Evolutionary conservation across 2,113 vertebrate genomes (phyloP).

Genomic region (Hyla sarda): DNA sequence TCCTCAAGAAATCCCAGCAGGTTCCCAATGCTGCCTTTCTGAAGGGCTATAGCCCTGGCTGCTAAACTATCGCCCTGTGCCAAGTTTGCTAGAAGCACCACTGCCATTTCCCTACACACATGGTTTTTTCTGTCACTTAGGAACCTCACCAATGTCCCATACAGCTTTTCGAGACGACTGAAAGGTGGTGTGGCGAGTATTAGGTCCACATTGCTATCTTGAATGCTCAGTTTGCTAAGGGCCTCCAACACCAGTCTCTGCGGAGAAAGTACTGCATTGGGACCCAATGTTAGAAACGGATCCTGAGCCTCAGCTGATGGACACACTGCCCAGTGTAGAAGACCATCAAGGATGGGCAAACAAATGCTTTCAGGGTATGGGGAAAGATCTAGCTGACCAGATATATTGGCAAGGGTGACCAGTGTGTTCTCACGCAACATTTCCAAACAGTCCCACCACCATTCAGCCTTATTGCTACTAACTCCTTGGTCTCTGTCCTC

Average conservation of each 20-base stretch:
- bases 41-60: slow-evolving; percentile 94
- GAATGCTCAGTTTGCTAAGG: slow-evolving; percentile 98
- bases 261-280: slow-evolving; percentile 92
- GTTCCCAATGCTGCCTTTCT: slow-evolving; percentile 97
- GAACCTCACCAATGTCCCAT: slow-evolving; percentile 93
- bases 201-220: slow-evolving; percentile 99
- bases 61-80: slow-evolving; percentile 96
- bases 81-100: slow-evolving; percentile 97
- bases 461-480: slow-evolving; percentile 93
- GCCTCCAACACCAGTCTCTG: slow-evolving; percentile 99
- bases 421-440: slow-evolving; percentile 95
- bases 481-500: slow-evolving; percentile 93
- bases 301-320: slow-evolving; percentile 98
- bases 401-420: slow-evolving; percentile 98
- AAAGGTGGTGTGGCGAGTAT: slow-evolving; percentile 96
- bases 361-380: slow-evolving; percentile 97
- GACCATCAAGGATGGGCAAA: slow-evolving; percentile 94
- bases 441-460: slow-evolving; percentile 99
- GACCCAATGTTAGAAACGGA: slow-evolving; percentile 93
- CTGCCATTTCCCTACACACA: slow-evolving; percentile 98
- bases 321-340: slow-evolving; percentile 98
- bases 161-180: slow-evolving; percentile 94
- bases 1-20: slow-evolving; percentile 97
- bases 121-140: slow-evolving; percentile 97
- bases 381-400: slow-evolving; percentile 96